A percentile compares a stretch with the other conserved stretches of the same genome.
These are phyloP conservation scores for Sinohyriopsis cumingii DNA, from an alignment of 2,888 invertebrate genomes.

Conservation along the genomic window DNA sequence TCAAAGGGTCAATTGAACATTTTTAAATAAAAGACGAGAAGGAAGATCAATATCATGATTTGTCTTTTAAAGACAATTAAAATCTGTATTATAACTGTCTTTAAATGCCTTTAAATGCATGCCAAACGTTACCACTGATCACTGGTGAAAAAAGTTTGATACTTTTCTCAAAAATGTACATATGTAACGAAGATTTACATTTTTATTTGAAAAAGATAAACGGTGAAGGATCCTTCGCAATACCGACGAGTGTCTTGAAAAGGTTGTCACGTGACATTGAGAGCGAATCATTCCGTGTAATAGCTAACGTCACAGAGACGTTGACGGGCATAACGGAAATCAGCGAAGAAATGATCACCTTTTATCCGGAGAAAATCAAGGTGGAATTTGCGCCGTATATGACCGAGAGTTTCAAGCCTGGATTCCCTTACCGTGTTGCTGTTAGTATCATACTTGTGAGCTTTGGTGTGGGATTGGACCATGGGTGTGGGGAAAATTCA, in stretches of 20 bases:
- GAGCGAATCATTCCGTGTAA: conserved; percentile 24
- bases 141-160: not conserved
- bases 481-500: not conserved
- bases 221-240: conserved; percentile 29
- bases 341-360: conserved; percentile 80
- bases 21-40: no score
- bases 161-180: not conserved
- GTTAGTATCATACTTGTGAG: conserved; percentile 12
- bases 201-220: conserved; percentile 30
- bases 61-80: no score
- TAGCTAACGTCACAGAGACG: conserved; percentile 91
- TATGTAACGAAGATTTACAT: not conserved
- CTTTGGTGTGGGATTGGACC: not conserved
- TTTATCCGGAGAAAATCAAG: conserved; percentile 83
- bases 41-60: no score
- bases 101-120: not conserved
- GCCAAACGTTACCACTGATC: not conserved
- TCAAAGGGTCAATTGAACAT: no score
- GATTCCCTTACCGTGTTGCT: conserved; percentile 19
- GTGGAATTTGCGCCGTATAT: conserved; percentile 39
- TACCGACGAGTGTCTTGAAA: conserved; percentile 22
- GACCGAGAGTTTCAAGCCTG: conserved; percentile 41
- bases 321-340: conserved; percentile 89
- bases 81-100: not conserved
- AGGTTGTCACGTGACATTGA: conserved; percentile 23